Base-by-base conservation (phyloP, 2,888 invertebrate genomes). In the Argyra leucocephala region DNA sequence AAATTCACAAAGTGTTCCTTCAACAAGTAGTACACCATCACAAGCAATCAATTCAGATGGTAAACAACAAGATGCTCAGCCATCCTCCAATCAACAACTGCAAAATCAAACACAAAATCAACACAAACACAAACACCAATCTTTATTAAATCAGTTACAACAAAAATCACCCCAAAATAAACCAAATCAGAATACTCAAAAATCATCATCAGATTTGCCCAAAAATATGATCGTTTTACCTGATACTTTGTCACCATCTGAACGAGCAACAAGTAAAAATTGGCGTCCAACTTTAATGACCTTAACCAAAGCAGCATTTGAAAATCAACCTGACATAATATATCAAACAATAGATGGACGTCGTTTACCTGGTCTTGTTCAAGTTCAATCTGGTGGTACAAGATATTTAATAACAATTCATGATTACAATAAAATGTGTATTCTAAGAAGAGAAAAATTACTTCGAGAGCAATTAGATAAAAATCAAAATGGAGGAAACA, bases 351-450 rank as follows among this genome's bases (percentile, higher is more conserved):
- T 82, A 1, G 85, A 84, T 73, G 86, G 83, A 0, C 82, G 83
- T 63, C 81, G 81, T 59, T 76, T 86, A 69, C 85, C 85, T 4
- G 86, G 86, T 66, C 79, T 88, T 23, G 86, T 89, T n/a, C 88
- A 89, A 73, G 88, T 88, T 1, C 86, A 88, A 74, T 87, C 89
- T 0, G 86, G 88, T 1, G 90, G 90, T n/a, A 88, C 88, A 73
- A 86, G 90, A 0, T 90, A 88, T 77, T 88, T 90, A 75, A 86
- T 91, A 71, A 89, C 89, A 3, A 83, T 90, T 48, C 86, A 88
- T 63, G 90, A 91, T 73, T 90, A 89, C 78, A 90, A 89, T 77
- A 88, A 89, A 69, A 88, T 89, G 88, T 88, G 88, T 76, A 83
- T 88, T 65, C 83, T 88, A 76, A 82, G 88, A 7, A 81, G 87